Percentiles rank a stretch among this genome's conserved stretches.
Evolutionary conservation across 1,140 invertebrate species (phyloP).

Genomic region (Acromyrmex charruanus): DNA sequence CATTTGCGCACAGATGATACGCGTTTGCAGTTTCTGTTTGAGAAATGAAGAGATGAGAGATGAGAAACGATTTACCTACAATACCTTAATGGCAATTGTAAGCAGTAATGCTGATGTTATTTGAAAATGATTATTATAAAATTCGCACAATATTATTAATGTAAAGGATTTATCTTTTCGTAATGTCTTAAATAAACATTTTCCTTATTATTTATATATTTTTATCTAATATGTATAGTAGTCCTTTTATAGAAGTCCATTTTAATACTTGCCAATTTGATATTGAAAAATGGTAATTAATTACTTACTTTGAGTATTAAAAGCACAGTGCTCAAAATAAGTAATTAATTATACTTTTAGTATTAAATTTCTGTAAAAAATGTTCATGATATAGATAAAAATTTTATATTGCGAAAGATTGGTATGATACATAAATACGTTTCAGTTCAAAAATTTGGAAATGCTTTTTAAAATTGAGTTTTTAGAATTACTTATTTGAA

Average conservation of each 20-base stretch:
- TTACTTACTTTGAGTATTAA: too few relatives aligned
- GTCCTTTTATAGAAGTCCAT: background rate
- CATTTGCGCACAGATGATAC: constrained; percentile 21
- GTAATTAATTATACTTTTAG: too few relatives aligned
- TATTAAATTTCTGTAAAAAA: too few relatives aligned
- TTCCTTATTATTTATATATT: background rate
- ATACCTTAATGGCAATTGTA: background rate
- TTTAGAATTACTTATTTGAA: too few relatives aligned
- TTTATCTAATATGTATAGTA: background rate
- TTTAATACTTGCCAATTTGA: too few relatives aligned
- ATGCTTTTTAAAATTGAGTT: too few relatives aligned
- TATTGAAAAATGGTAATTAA: too few relatives aligned
- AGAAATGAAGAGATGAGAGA: background rate
- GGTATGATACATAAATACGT: background rate
- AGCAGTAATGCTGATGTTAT: background rate
- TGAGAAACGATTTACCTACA: background rate
- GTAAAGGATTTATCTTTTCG: background rate
- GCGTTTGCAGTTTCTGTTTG: background rate
- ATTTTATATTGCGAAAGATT: background rate
- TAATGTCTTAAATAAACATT: background rate
- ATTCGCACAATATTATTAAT: background rate
- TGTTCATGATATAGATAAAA: constrained; percentile 9
- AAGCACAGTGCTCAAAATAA: too few relatives aligned
- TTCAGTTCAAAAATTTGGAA: too few relatives aligned
- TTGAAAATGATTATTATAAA: background rate